Evolutionary conservation across 2,888 invertebrate genomes (phyloP).

Genomic region (Boloria selene): DNA sequence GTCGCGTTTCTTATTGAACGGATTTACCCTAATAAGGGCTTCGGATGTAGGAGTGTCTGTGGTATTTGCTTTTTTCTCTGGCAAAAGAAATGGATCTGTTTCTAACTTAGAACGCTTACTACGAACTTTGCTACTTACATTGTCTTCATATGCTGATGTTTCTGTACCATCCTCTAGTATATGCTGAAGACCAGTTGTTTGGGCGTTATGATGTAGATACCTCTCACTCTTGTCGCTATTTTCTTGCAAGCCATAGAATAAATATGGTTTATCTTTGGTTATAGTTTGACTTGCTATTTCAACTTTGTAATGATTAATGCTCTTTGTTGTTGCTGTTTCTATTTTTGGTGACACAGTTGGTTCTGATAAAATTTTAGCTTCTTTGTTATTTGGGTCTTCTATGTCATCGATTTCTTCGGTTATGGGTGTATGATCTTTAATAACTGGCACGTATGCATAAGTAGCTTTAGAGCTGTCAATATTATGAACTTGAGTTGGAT

Average conservation of each 20-base stretch:
- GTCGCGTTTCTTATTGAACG: constrained; percentile 40
- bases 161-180: constrained; percentile 66
- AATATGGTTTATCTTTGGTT: constrained; percentile 43
- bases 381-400: constrained; percentile 58
- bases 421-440: constrained; percentile 70
- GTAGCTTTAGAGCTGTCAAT: constrained; percentile 52
- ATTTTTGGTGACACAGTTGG: constrained; percentile 47
- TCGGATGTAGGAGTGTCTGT: constrained; percentile 49
- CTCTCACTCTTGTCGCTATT: constrained; percentile 50
- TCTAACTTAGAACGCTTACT: constrained; percentile 55
- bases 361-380: constrained; percentile 46
- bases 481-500: constrained; percentile 48
- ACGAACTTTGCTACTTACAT: constrained; percentile 65
- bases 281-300: constrained; percentile 58
- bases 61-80: constrained; percentile 44
- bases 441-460: constrained; percentile 51
- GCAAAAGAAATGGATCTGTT: constrained; percentile 55
- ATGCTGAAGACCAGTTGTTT: constrained; percentile 64
- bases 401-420: constrained; percentile 72
- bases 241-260: constrained; percentile 54
- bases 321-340: constrained; percentile 54
- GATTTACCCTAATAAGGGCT: constrained; percentile 49
- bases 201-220: constrained; percentile 61
- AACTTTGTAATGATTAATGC: constrained; percentile 61
- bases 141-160: constrained; percentile 67